Conservation (phyloP, 2,113 vertebrate genomes). For the Neogobius melanostomus region DNA sequence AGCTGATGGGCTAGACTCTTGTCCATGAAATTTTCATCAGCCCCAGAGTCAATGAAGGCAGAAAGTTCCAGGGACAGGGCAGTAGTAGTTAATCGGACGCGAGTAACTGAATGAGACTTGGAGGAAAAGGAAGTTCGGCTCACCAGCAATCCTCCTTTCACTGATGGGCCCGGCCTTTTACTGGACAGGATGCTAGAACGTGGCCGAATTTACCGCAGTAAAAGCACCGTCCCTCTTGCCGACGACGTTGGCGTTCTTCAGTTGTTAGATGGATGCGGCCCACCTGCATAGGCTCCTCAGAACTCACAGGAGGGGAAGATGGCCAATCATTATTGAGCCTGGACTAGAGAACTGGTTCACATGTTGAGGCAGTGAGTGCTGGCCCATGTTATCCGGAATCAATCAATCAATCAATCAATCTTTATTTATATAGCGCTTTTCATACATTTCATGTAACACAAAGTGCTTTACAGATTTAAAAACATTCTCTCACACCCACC, state of each 20-base stretch:
- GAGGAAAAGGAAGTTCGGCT: neutral
- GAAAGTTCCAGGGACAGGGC: neutral
- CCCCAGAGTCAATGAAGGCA: too few species aligned
- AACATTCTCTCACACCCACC: too few species aligned
- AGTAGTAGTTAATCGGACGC: neutral
- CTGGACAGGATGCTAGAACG: neutral
- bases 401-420: too few species aligned
- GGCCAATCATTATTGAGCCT: too few species aligned
- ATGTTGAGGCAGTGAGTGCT: too few species aligned
- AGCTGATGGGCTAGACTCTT: neutral
- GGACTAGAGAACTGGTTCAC: too few species aligned
- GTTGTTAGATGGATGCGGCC: neutral
- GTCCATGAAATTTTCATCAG: neutral
- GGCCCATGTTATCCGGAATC: too few species aligned
- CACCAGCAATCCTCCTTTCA: neutral
- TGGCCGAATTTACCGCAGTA: neutral
- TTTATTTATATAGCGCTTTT: too few species aligned
- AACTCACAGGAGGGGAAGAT: neutral
- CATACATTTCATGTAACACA: too few species aligned
- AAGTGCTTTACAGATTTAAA: too few species aligned
- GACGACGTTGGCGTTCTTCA: neutral
- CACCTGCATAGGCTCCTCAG: neutral
- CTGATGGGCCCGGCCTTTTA: neutral
- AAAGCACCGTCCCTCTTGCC: neutral
- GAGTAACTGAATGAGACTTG: neutral